Percentiles rank a stretch among this genome's conserved stretches.
Conservation (phyloP, 2,113 vertebrate species). For the Felis catus region DNA sequence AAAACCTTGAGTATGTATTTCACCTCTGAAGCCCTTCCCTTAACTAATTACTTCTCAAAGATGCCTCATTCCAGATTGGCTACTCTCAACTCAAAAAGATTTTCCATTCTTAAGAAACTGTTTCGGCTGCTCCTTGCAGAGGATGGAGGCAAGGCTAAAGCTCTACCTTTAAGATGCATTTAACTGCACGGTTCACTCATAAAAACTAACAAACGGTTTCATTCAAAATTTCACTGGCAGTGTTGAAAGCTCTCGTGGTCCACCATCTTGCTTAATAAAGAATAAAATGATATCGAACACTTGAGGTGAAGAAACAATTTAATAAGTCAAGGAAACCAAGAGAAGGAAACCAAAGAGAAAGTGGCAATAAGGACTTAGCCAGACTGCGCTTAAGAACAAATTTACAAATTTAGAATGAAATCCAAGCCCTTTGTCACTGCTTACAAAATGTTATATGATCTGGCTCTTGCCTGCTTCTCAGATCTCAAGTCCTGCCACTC, state of each 20-base stretch:
- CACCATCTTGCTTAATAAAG: not conserved
- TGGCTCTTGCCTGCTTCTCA: not conserved
- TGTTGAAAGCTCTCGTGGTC: not conserved
- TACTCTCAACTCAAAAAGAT: conserved; percentile 11
- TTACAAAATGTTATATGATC: not conserved
- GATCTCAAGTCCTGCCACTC: not conserved
- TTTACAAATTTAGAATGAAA: conserved; percentile 25
- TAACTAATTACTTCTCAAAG: not conserved
- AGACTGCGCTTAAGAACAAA: not conserved
- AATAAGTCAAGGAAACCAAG: not conserved
- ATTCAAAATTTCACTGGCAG: not conserved
- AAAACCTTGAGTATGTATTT: conserved; percentile 11
- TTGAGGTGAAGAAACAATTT: not conserved
- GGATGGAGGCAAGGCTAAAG: not conserved
- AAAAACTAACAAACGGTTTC: not conserved
- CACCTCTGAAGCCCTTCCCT: not conserved
- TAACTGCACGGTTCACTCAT: not conserved
- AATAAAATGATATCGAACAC: conserved; percentile 1
- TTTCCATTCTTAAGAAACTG: conserved; percentile 13
- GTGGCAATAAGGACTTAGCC: not conserved
- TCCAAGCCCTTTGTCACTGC: not conserved
- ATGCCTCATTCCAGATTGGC: not conserved
- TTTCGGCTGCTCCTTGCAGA: not conserved
- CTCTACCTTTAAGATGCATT: not conserved
- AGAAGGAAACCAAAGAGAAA: not conserved